Conservation (phyloP, 2,888 invertebrate genomes). For the Dicyrtomina minuta region DNA sequence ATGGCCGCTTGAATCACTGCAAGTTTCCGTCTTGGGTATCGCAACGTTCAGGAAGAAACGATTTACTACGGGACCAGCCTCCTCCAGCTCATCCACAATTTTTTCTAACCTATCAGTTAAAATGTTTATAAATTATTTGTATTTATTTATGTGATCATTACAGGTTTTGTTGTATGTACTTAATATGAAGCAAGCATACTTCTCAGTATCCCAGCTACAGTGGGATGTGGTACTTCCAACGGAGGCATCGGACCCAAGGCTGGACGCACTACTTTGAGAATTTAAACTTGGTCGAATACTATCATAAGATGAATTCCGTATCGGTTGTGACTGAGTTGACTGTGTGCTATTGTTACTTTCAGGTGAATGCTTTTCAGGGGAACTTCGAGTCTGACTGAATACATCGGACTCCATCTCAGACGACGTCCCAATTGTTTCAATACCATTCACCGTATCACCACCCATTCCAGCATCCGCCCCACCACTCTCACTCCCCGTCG, state of each 20-base stretch:
- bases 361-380: slow-evolving; percentile 11
- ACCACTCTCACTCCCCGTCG: no score
- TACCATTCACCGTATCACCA: no score
- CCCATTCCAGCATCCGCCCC: no score
- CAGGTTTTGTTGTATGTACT: no score
- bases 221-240: slow-evolving; percentile 30
- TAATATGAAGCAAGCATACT: slow-evolving; percentile 17
- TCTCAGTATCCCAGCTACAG: slow-evolving; percentile 37
- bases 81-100: slow-evolving; percentile 42
- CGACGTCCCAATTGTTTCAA: no score
- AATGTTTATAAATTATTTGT: no score
- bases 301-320: slow-evolving; percentile 3
- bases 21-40: slow-evolving; percentile 56
- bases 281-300: slow-evolving; percentile 37
- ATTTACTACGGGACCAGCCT: slow-evolving; percentile 42
- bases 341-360: background rate
- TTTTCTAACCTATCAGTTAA: slow-evolving; percentile 32
- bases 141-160: no score
- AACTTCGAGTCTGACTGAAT: background rate
- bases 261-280: slow-evolving; percentile 41
- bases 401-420: slow-evolving; percentile 14
- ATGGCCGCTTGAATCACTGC: slow-evolving; percentile 54
- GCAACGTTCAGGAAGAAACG: slow-evolving; percentile 55
- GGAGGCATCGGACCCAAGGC: slow-evolving; percentile 34
- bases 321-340: slow-evolving; percentile 9